Conservation (phyloP, 1,140 invertebrate species). For the Bombus cullumanus region DNA sequence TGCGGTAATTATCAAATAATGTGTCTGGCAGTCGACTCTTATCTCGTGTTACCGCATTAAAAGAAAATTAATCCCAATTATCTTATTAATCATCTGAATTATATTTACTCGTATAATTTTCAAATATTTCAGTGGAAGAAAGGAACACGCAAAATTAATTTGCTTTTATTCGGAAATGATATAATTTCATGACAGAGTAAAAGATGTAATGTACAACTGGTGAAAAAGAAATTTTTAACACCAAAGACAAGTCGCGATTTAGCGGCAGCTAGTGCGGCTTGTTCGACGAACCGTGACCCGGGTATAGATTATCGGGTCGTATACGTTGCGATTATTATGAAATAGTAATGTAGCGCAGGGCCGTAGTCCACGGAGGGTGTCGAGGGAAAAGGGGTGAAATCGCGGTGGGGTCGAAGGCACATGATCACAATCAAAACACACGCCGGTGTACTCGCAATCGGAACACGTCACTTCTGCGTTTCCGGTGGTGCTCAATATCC, state of each 20-base stretch:
- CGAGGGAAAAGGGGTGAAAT: constrained; percentile 46
- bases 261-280: constrained; percentile 24
- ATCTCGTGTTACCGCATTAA: constrained; percentile 49
- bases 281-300: constrained; percentile 38
- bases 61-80: constrained; percentile 10
- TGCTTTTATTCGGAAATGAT: too few species aligned
- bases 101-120: not conserved
- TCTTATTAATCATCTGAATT: not conserved
- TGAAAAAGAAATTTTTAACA: constrained; percentile 9
- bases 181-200: too few species aligned
- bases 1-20: constrained; percentile 38
- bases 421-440: constrained; percentile 67
- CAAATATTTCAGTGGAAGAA: too few species aligned
- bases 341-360: constrained; percentile 67
- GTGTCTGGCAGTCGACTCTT: constrained; percentile 27
- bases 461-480: constrained; percentile 67
- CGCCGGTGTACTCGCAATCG: constrained; percentile 59
- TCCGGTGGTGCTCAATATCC: constrained; percentile 67
- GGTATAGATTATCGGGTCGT: constrained; percentile 60
- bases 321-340: constrained; percentile 69
- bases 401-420: constrained; percentile 50
- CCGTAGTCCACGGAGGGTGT: constrained; percentile 10
- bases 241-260: constrained; percentile 18
- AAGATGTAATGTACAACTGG: not conserved
- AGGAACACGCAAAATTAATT: too few species aligned